Conservation (phyloP, 2,113 vertebrate genomes). For the Rhizomys pruinosus region DNA sequence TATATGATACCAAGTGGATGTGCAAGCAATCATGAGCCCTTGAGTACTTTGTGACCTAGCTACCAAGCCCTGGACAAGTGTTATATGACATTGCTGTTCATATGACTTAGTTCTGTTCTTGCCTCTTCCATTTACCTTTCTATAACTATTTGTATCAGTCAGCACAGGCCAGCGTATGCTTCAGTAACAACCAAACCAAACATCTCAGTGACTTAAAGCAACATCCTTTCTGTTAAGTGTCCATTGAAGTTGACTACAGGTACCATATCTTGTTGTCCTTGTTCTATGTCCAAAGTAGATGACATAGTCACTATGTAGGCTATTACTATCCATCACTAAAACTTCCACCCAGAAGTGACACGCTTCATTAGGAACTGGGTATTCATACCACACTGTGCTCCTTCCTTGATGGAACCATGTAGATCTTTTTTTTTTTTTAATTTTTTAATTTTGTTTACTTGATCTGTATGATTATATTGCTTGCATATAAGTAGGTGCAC, state of each 20-base stretch:
- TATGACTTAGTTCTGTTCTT: no score
- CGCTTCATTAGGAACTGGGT: neutral
- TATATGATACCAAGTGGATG: neutral
- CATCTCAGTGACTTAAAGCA: neutral
- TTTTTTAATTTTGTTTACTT: no score
- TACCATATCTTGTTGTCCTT: neutral
- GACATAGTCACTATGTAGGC: neutral
- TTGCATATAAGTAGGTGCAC: no score
- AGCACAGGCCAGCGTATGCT: neutral
- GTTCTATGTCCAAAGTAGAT: neutral
- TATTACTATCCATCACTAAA: neutral
- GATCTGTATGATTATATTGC: no score
- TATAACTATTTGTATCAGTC: neutral
- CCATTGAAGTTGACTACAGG: neutral
- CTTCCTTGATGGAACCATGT: neutral
- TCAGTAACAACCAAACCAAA: neutral
- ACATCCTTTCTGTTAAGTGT: neutral
- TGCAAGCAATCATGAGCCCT: neutral
- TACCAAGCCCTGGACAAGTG: accelerated
- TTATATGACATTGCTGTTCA: neutral
- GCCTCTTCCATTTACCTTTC: neutral
- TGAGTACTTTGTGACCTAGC: neutral
- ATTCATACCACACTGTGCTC: neutral
- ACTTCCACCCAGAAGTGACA: neutral
- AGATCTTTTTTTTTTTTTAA: no score